A percentile compares a stretch with the other conserved stretches of the same genome.
Conservation (phyloP, 1,140 invertebrate species). For the Nymphalis io region DNA sequence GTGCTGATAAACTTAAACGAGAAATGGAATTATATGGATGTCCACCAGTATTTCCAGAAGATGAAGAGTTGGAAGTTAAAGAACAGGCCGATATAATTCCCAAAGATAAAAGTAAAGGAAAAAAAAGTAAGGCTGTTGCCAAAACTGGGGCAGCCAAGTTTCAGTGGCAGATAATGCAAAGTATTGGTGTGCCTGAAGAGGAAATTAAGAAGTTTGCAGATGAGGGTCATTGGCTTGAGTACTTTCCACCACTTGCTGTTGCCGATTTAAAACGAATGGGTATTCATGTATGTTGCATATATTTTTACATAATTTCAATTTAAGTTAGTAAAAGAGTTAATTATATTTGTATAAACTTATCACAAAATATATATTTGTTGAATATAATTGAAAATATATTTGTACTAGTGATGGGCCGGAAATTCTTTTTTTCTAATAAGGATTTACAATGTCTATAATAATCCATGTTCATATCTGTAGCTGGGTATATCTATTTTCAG, state of each 20-base stretch:
- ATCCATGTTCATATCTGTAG: no score
- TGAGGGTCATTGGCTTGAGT: conserved; percentile 95
- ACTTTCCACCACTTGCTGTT: conserved; percentile 96
- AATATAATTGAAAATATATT: no score
- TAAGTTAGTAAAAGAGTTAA: background rate
- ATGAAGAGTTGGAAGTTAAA: conserved; percentile 73
- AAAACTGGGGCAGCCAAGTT: conserved; percentile 95
- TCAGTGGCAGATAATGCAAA: conserved; percentile 99
- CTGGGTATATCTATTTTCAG: no score
- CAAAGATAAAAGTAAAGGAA: conserved; percentile 98
- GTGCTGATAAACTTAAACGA: conserved; percentile 97
- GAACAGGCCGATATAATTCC: conserved; percentile 84
- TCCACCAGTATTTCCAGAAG: conserved; percentile 94
- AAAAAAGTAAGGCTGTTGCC: conserved; percentile 98
- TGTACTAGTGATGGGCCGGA: no score
- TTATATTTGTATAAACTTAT: background rate
- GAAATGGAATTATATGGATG: conserved; percentile 96
- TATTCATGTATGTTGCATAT: conserved; percentile 86
- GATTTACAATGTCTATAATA: no score
- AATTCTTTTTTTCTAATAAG: no score
- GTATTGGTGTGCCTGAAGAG: conserved; percentile 92
- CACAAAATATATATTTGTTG: no score
- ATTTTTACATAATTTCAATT: background rate
- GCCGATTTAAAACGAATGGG: conserved; percentile 94
- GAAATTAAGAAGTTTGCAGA: conserved; percentile 97